A percentile compares a stretch with the other conserved stretches of the same genome.
phyloP scores from a whole-genome alignment of 1,140 invertebrate species.

The Neodiprion pinetum region DNA sequence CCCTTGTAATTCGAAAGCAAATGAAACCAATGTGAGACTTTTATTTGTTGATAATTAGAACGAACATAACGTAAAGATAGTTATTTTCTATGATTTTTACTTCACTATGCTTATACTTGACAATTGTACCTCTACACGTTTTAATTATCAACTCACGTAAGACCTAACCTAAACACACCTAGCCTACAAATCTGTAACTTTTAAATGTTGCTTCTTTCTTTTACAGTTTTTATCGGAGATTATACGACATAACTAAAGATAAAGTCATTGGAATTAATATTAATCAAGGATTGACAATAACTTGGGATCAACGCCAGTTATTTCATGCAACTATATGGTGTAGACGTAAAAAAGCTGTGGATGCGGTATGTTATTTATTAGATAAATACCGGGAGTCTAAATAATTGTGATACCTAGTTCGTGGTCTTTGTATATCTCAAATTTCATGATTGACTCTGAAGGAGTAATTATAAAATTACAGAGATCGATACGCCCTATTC shows the following conservation, averaged over 20 bases:
- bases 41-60: constrained; percentile 9
- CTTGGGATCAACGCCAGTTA: not conserved
- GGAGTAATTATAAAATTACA: constrained; percentile 12
- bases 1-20: constrained; percentile 30
- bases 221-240: not conserved
- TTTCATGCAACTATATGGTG: not conserved
- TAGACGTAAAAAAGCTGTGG: not conserved
- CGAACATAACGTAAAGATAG: not conserved
- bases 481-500: constrained; percentile 11
- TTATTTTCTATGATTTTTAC: not conserved
- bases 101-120: not conserved
- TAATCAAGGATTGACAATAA: too few relatives aligned
- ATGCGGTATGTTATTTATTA: not conserved
- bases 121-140: not conserved
- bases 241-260: not conserved
- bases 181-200: constrained; percentile 15
- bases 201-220: constrained; percentile 11
- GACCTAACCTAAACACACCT: not conserved
- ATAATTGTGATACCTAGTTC: not conserved
- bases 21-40: constrained; percentile 33
- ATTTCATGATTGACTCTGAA: constrained; percentile 9
- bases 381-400: not conserved
- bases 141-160: constrained; percentile 2
- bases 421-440: constrained; percentile 16
- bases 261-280: not conserved